Base-by-base conservation (phyloP, 2,113 vertebrate species). In the Tupaia tana region DNA sequence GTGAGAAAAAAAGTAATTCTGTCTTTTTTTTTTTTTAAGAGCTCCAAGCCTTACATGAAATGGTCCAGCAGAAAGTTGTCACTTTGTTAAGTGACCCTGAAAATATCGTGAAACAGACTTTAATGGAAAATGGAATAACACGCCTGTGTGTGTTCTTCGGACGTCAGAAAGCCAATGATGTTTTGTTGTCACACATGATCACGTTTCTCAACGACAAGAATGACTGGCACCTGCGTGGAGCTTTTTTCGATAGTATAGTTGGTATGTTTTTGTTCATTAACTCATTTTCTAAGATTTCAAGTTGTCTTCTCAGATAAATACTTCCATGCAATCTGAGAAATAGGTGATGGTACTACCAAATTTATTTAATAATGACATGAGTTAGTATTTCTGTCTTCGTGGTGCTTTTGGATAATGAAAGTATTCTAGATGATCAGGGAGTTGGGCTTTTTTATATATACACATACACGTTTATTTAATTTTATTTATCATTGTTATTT, bases 41-140 rank as follows among this genome's bases (percentile, higher is more conserved):
- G 98, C 97, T 99, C 91, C 99, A 99, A 97, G 99, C 99, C 86
- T 98, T 99, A 93, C 99, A 99, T 56, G 99, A 99, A 98, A 99
- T 99, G 99, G 99, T 99, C 75, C 99, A 99, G 98, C 99, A 99
- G 98, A 99, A 99, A 98, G 99, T 99, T 97, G 99, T 99, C 96
- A 99, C 99, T 79, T 98, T 99, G 97, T 98, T 99, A 52, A 99
- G 99, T 74, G 99, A 99, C 98, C 99, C 99, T 0, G 99, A 99
- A 98, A 99, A 99, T 97, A 99, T 99, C 0, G 99, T 99, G 89
- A 99, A 99, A 88, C 99, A 99, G 96, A 99, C 99, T 0, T 98
- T 99, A 97, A 99, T 99, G 99, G 99, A 99, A 98, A 99, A 99
- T 86, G 99, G 99, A 97, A 99, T 99, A 98, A 99, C 99, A 2